Base-by-base conservation (phyloP, 2,888 invertebrate genomes). In the Nomada lathburiana region DNA sequence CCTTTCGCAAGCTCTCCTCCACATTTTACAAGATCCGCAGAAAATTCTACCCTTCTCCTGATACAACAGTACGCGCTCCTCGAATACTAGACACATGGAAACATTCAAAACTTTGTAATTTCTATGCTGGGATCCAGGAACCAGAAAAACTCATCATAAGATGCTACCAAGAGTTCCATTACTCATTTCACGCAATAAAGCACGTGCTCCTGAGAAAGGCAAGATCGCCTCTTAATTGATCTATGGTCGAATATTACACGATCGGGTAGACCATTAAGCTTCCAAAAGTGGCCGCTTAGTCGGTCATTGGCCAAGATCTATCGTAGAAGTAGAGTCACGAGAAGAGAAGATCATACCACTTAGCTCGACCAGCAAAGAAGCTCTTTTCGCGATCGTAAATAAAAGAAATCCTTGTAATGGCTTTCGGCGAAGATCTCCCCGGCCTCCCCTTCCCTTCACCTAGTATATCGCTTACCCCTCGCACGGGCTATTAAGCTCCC, bases 341-440 rank as follows among this genome's bases (percentile, higher is more conserved):
- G 79, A 65, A 88, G 86, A 86, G 83, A 86, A 90, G 93, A 92
- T 92, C 90, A 91, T 90, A 89, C 91, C 90, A 92, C 92, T 91
- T 90, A 90, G 90, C 89, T 72, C 83, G 72, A 85, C 80, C 72
- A 36, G 71, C 88, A 65, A 67, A 76, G 65, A 76, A 74, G 83
- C 80, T 82, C 81, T 91, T 89, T 90, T 90, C 89, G 90, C 90
- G 90, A 90, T 89, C 93, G 92, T 93, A 93, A 93, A 93, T 93
- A 93, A 93, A 92, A 93, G 92, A 93, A 93, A 93, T 93, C 93
- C 93, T 92, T 89, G 92, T 93, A 92, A 93, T 93, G 91, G 91
- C 91, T 92, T 92, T 93, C 90, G 91, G 84, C 90, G 89, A 85
- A 90, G 91, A 89, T 89, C 89, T 88, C 74, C 72, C 82, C 81